Evolutionary conservation across 1,140 invertebrate species (phyloP).

Genomic region (Leptoteleia sp.): DNA sequence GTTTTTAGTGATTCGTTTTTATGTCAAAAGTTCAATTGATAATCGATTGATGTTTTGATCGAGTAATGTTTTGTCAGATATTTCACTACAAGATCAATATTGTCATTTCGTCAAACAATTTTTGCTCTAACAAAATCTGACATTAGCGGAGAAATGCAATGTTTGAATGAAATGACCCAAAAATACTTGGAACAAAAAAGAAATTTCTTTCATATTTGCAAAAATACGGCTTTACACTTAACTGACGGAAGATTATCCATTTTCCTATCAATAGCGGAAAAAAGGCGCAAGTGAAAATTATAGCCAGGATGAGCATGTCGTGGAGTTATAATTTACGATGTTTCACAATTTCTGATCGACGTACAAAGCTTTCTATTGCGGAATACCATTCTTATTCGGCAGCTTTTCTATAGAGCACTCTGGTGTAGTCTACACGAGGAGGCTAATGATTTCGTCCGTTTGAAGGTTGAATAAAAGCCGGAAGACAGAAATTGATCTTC

Average conservation of each 20-base stretch:
- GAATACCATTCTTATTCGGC: slow-evolving; percentile 65
- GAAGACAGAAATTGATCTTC: slow-evolving; percentile 78
- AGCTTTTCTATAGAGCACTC: slow-evolving; percentile 66
- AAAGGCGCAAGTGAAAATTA: slow-evolving; percentile 46
- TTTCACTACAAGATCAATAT: no score
- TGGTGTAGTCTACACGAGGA: slow-evolving; percentile 45
- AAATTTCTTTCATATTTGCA: slow-evolving; percentile 22
- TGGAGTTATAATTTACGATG: slow-evolving; percentile 73
- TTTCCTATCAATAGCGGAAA: slow-evolving; percentile 40
- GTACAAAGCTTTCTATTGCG: slow-evolving; percentile 68
- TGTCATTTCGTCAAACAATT: no score
- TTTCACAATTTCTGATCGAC: slow-evolving; percentile 73
- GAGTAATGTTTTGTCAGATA: no score
- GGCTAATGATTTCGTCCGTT: slow-evolving; percentile 76
- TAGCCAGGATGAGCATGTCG: slow-evolving; percentile 33
- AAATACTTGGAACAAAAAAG: slow-evolving; percentile 14
- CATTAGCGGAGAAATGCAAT: slow-evolving; percentile 2
- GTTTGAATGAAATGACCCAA: slow-evolving; percentile 22
- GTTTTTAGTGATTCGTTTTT: no score
- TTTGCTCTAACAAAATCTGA: no score
- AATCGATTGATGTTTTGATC: no score
- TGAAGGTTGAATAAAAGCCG: slow-evolving; percentile 70
- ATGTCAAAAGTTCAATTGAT: no score
- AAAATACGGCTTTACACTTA: slow-evolving; percentile 35
- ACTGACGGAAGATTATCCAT: slow-evolving; percentile 45